phyloP scores from a whole-genome alignment of 2,113 vertebrate species.

The Grantiella picta region DNA sequence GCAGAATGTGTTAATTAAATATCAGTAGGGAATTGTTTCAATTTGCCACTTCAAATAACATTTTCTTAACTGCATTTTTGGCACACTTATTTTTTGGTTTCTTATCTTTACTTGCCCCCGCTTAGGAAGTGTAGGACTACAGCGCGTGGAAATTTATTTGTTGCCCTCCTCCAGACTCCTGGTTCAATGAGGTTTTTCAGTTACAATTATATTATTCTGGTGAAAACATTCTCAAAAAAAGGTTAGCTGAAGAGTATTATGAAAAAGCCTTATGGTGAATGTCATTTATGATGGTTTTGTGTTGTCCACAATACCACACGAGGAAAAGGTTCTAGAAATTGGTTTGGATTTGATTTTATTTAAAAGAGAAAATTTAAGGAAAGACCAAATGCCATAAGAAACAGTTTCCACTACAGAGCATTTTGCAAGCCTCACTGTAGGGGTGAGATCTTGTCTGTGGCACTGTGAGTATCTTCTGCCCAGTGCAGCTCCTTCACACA shows the following conservation, averaged over 20 bases:
- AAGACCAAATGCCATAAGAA: not conserved
- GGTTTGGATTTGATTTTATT: not conserved
- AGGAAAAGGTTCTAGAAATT: not conserved
- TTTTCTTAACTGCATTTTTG: not conserved
- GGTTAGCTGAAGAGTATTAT: not conserved
- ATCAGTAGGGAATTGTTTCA: not conserved
- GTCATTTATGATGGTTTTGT: not conserved
- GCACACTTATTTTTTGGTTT: not conserved
- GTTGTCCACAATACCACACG: not conserved
- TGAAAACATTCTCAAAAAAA: not conserved
- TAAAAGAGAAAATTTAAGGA: not conserved
- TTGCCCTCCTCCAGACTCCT: not conserved
- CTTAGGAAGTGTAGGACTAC: not conserved
- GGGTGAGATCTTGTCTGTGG: not conserved
- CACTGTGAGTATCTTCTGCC: not conserved
- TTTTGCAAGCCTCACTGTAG: not conserved
- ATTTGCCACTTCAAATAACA: not conserved
- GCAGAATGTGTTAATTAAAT: not conserved
- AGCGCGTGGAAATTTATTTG: not conserved
- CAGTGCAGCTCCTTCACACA: not conserved
- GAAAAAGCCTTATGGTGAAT: not conserved
- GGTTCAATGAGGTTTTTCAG: accelerated
- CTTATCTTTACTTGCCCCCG: not conserved
- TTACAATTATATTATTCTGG: not conserved
- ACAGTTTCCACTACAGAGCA: not conserved